Conservation (phyloP, 53 echinoderm and acorn worm genomes). For the Echinometra lucunter region DNA sequence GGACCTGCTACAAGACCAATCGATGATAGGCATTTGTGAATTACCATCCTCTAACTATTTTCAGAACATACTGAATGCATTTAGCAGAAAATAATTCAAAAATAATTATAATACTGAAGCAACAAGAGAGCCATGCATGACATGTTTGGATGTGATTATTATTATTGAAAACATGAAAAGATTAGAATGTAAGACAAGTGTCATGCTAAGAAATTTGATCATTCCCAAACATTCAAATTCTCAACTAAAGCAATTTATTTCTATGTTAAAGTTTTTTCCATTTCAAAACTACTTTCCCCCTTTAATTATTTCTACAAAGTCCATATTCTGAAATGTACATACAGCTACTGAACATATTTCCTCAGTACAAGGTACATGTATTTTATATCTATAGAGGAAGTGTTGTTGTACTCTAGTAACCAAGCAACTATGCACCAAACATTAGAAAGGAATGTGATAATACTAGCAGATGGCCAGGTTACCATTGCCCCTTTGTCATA, state of each 20-base stretch:
- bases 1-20: constrained; percentile 73
- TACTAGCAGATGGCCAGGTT: constrained; percentile 40
- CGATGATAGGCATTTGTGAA: background rate
- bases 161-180: too few relatives aligned
- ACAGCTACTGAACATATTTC: background rate
- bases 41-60: too few relatives aligned
- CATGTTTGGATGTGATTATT: too few relatives aligned
- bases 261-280: too few relatives aligned
- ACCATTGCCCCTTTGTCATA: background rate
- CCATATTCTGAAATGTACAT: background rate
- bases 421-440: background rate
- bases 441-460: constrained; percentile 18
- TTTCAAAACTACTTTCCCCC: background rate
- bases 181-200: too few relatives aligned
- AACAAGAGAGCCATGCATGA: too few relatives aligned
- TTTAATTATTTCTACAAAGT: background rate
- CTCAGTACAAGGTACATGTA: background rate
- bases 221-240: too few relatives aligned
- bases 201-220: too few relatives aligned
- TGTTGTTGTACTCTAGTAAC: constrained; percentile 26
- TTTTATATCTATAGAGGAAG: background rate
- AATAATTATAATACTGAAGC: too few relatives aligned
- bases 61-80: too few relatives aligned
- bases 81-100: too few relatives aligned
- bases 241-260: too few relatives aligned